Evolutionary conservation across 2,113 vertebrate species (phyloP).

Genomic region (Zeus faber): DNA sequence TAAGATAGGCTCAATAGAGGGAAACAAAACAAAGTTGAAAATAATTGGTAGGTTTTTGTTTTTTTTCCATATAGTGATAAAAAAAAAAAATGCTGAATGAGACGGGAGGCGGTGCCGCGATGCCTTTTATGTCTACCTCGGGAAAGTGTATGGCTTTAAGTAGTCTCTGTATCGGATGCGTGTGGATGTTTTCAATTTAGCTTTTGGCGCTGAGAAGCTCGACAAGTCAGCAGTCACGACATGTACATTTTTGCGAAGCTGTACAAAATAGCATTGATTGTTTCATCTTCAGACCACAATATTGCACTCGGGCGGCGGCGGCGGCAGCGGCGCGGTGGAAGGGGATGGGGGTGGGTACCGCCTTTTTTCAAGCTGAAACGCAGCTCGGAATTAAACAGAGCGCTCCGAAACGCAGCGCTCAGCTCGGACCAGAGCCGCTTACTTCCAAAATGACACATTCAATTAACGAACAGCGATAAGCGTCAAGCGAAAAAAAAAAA

Average conservation of each 20-base stretch:
- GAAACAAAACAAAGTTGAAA: background rate
- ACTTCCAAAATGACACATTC: conserved; percentile 65
- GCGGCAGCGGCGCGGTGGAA: no score
- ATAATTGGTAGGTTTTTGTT: background rate
- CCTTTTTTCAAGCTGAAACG: conserved; percentile 61
- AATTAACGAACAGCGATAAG: conserved; percentile 70
- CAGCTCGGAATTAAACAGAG: conserved; percentile 62
- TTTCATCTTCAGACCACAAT: conserved; percentile 72
- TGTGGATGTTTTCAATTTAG: conserved; percentile 64
- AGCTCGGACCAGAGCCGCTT: conserved; percentile 55
- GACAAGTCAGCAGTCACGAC: conserved; percentile 74
- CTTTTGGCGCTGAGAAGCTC: conserved; percentile 68
- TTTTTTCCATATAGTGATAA: background rate
- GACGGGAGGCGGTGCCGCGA: conserved; percentile 34
- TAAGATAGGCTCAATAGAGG: conserved; percentile 23
- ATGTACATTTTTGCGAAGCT: conserved; percentile 74
- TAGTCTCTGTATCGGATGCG: conserved; percentile 63
- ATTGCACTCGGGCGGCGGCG: conserved; percentile 70
- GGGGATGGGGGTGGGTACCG: conserved; percentile 35
- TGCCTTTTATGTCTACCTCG: conserved; percentile 65
- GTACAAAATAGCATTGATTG: conserved; percentile 75
- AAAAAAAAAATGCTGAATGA: conserved; percentile 17
- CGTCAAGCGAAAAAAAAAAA: conserved; percentile 57
- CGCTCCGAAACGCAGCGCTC: conserved; percentile 46
- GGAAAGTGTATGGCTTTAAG: conserved; percentile 77